phyloP scores from a whole-genome alignment of 2,888 invertebrate genomes.

The Drosophila birchii region DNA sequence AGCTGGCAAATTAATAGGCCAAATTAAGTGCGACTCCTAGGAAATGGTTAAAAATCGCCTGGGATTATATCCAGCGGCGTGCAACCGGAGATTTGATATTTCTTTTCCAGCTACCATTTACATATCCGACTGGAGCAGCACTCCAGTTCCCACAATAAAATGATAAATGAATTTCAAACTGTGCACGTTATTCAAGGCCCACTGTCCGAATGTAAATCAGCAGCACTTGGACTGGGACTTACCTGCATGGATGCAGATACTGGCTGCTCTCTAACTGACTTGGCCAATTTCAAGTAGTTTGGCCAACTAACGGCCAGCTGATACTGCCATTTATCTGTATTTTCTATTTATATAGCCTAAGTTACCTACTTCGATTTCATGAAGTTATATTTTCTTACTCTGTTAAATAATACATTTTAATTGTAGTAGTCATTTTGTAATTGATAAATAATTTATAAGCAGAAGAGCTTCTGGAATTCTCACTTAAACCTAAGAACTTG shows the following conservation, averaged over 20 bases:
- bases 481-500: neutral
- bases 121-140: slow-evolving; percentile 41
- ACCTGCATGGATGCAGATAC: slow-evolving; percentile 1
- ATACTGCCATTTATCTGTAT: neutral
- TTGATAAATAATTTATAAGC: neutral
- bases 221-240: neutral
- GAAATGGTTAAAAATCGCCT: slow-evolving; percentile 29
- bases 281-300: slow-evolving; percentile 19
- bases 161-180: slow-evolving; percentile 79
- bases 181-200: slow-evolving; percentile 71
- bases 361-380: neutral
- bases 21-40: slow-evolving; percentile 62
- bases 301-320: neutral
- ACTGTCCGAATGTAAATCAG: slow-evolving; percentile 41
- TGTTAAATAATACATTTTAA: neutral
- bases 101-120: slow-evolving; percentile 51
- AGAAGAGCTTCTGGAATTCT: neutral
- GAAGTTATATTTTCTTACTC: neutral
- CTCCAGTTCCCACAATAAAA: slow-evolving; percentile 65
- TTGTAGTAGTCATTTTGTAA: neutral
- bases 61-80: slow-evolving; percentile 35
- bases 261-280: slow-evolving; percentile 7
- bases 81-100: slow-evolving; percentile 39
- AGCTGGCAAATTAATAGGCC: slow-evolving; percentile 61
- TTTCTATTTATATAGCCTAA: neutral